A percentile compares a stretch with the other conserved stretches of the same genome.
Conservation (phyloP, 35 echinoderm and acorn worm species). For the Lytechinus pictus region DNA sequence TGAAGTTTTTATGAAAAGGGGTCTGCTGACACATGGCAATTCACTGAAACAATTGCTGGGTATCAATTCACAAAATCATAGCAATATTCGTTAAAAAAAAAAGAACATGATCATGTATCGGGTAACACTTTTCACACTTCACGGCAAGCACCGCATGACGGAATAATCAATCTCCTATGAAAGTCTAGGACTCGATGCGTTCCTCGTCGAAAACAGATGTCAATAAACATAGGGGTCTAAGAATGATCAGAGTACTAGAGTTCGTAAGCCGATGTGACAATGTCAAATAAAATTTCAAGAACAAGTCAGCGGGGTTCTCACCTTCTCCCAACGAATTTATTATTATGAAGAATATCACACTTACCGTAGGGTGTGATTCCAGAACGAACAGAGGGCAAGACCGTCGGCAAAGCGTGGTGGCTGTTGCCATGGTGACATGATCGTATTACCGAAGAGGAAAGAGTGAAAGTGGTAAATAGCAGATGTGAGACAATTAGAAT, state of each 20-base stretch:
- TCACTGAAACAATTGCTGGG: no score
- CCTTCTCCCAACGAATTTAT: neutral
- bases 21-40: no score
- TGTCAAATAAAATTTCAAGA: neutral
- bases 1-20: no score
- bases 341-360: neutral
- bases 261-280: neutral
- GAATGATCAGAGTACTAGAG: neutral
- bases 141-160: no score
- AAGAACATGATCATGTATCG: no score
- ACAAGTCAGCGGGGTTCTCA: neutral
- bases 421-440: neutral
- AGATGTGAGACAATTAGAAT: neutral
- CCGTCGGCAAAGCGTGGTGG: neutral
- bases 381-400: slow-evolving; percentile 5
- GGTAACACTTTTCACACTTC: no score
- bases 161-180: neutral
- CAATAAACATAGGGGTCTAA: neutral
- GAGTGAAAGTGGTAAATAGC: neutral
- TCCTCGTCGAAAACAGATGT: neutral
- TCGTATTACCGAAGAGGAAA: neutral
- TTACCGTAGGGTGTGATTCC: neutral
- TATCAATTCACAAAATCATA: no score
- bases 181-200: neutral
- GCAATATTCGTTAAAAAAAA: no score